Base-by-base conservation (phyloP, 1,140 invertebrate species). In the Plectus sambesii region DNA sequence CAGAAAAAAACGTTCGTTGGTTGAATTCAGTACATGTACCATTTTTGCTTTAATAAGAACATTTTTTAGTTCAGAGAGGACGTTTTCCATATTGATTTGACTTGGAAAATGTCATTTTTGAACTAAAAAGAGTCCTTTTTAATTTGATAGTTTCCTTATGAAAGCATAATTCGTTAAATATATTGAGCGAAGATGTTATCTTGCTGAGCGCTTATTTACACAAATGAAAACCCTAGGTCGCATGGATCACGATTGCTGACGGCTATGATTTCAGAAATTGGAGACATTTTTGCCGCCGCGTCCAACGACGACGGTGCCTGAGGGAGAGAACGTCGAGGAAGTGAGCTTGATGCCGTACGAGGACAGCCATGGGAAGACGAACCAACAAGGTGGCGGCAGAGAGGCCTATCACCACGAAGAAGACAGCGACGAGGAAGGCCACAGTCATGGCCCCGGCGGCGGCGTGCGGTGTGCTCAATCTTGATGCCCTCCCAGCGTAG, bases 341-440 rank as follows among this genome's bases (percentile, higher is more conserved):
- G 85, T 85, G 0, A 79, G 82, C 60, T 69, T 89, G 62, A 74
- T 78, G 57, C 83, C 87, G 45, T 84, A 80, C 61, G 81, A 82
- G 5, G 58, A 59, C 26, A 61, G 53, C 17, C 43, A 51, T 20
- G 60, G 65, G 38, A 55, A 56, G n/a, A 71, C 55, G 54, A 66
- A 61, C 49, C 67, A 72, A 43, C 66, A 61, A 49, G 67, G 72
- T 42, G 71, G 72, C 17, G 63, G 76, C 22, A 73, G 76, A 42
- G 79, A 81, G 59, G 79, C 79, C 0, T 81, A 82, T 68, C 38
- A 50, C 15, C 39, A 53, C 15, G 77, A 76, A 38, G 47, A 53
- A 15, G 78, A 80, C 48, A 78, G 80, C 48, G 79, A 81, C 53
- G 80, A 83, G 52, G 80, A 81, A 23, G 76, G 79, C 46, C 72